Base-by-base conservation (phyloP, 2,888 invertebrate species). In the Xylota segnis region DNA sequence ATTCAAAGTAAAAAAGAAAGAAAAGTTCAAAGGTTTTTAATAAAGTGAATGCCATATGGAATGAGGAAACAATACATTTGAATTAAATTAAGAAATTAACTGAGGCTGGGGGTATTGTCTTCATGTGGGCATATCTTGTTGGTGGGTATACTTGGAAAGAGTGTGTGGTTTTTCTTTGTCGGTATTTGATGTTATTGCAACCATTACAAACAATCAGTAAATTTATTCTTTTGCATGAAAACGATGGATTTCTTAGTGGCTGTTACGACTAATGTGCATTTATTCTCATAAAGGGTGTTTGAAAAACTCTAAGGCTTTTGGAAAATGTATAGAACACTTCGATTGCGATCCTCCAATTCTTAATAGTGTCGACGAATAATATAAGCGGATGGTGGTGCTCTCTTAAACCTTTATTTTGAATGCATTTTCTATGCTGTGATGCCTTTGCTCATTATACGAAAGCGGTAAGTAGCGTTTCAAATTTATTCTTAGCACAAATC, bases 31-130 rank as follows among this genome's bases (percentile, higher is more conserved):
- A 43, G 54, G 45, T 75, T 65, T 75, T n/a, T 23, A 76, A 76
- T 75, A 71, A 37, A 59, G n/a, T 68, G 52, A 68, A 83, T 84
- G 81, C 43, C 50, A 27, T 58, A 76, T 71, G 79, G 58, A 32
- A 37, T 77, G 61, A 66, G 9, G 47, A 65, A 77, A 78, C 23
- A 9, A 75, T 50, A 32, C 7, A 23, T 45, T 37, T 47, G 29
- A 58, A 40, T 43, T 37, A 37, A 54, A 7, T 18, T n/a, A 68
- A 43, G 0, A 66, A 68, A 43, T 59, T 29, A 72, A 65, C 10
- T 78, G 10, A 56, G 16, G 47, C 52, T 54, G 45, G 27, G 50
- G 52, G 32, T 34, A 2, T 58, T 43, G 47, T 54, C 45, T 58
- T 75, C 50, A 27, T 45, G 50, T 72, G 12, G 50, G 23, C 23